phyloP scores from a whole-genome alignment of 2,888 invertebrate species.

The Macaria notata region DNA sequence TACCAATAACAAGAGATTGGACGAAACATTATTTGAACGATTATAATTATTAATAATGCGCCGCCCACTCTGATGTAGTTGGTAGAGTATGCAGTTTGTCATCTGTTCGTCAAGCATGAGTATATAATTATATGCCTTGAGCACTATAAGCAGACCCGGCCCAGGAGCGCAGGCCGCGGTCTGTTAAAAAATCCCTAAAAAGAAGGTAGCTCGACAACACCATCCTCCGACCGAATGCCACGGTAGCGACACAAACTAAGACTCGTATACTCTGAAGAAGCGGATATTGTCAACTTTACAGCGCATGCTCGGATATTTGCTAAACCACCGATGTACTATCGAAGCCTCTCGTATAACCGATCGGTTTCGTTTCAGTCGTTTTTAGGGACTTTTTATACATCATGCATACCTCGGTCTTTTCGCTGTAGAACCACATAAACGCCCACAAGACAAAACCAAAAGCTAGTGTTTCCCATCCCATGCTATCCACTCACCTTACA shows the following conservation, averaged over 20 bases:
- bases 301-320: conserved; percentile 77
- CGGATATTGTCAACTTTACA: conserved; percentile 76
- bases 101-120: no score
- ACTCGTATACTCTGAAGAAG: conserved; percentile 62
- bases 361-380: conserved; percentile 47
- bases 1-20: no score
- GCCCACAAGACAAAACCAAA: conserved; percentile 75
- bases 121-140: neutral
- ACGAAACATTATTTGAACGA: no score
- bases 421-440: conserved; percentile 50
- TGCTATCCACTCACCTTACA: conserved; percentile 64
- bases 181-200: conserved; percentile 44
- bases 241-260: conserved; percentile 51
- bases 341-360: conserved; percentile 55
- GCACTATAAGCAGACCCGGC: conserved; percentile 6
- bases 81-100: no score
- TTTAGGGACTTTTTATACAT: conserved; percentile 53
- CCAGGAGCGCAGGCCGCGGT: conserved; percentile 49
- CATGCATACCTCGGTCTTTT: conserved; percentile 52
- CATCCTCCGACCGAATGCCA: conserved; percentile 80
- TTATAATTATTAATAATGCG: no score
- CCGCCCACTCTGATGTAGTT: no score
- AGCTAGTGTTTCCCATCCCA: conserved; percentile 72
- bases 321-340: conserved; percentile 68
- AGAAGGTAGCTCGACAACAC: conserved; percentile 56